Evolutionary conservation across 2,797 vertebrate species (phyloP), one percentile per base, ranked within the genome.

Genomic region (Margarornis squamiger): DNA sequence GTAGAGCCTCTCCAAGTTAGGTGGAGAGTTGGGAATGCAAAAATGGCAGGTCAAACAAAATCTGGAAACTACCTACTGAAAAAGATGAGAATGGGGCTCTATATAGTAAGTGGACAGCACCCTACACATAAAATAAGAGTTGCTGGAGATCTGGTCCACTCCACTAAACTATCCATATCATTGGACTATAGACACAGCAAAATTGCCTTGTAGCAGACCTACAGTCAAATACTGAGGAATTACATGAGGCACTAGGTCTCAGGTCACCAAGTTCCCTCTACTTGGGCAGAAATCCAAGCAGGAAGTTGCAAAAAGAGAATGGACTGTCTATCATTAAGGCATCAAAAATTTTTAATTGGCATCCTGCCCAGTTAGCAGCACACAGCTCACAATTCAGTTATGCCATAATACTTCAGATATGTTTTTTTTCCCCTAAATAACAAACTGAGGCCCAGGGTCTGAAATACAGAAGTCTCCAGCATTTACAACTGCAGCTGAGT

Each of bases 221-320:
- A 9, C 4, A 46, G 41, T 38, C 5, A 6, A 38, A 38, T 45
- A 39, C 36, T 17, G 75, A 55, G 77, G 32, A 80, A 68, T 59
- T 72, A 70, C 68, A 73, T 27, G 76, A 90, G 86, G 59, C 76
- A 62, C n/a, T 48, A 48, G 57, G 34, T 74, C 65, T 86, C 88
- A 65, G 92, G 83, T 92, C 93, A 92, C 70, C 32, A 52, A 88
- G 79, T 90, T 94, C 65, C 72, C 79, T 86, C 14, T n/a, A 18
- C 70, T 39, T 68, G 73, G 86, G 88, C 93, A 93, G 83, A 92
- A 88, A 72, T 96, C 73, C 92, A 95, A 88, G 76, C 92, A 95
- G 61, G 65, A 83, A 90, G 48, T 67, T 88, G 41, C 70, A 80
- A 71, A 83, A 86, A 92, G 76, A 94, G 86, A 94, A 94, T 67